Base-by-base conservation (phyloP, 2,888 invertebrate genomes). In the Tetranychus piercei region DNA sequence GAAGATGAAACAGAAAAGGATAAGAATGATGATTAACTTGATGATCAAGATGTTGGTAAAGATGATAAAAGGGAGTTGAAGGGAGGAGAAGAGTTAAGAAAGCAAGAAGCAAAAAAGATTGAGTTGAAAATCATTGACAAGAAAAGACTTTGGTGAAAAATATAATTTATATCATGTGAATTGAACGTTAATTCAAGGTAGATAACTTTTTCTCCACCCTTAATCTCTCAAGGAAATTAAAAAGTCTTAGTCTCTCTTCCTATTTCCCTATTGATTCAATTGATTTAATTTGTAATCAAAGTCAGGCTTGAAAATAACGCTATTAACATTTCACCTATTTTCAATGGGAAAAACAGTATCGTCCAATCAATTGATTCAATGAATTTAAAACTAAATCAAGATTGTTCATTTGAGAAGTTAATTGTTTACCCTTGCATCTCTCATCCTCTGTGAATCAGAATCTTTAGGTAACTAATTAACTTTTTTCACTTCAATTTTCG, bases 151-250 rank as follows among this genome's bases (percentile, higher is more conserved):
- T 55, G 15, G 11, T 7, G 15, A 55, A 15, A 55, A 55, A 15
- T 15, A 55, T 15, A 55, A 55, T 55, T 55, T 55, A 15, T 55
- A 55, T 55, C 15, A 55, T 55, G 55, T 55, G 55, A 55, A 55
- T 55, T 15, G 55, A 55, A 15, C 15, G 15, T 15, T 15, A 55
- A 55, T 55, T 34, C 34, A 34, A 34, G 34, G 34, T 55, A 7
- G 55, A 55, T 55, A 15, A 15, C 9, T 55, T 55, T 15, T 15
- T 55, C 55, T 55, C 55, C 55, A 55, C 55, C 55, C 55, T 55
- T 55, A 55, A 55, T 55, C 55, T 55, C 55, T 55, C 55, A 55
- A 55, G 55, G 55, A 55, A 55, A 55, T 55, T 55, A 55, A 55
- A 34, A 34, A 34, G 4, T 34, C 3, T 34, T 34, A 34, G 5